Base-by-base conservation (phyloP, 2,113 vertebrate genomes). In the Syngnathus floridae region DNA sequence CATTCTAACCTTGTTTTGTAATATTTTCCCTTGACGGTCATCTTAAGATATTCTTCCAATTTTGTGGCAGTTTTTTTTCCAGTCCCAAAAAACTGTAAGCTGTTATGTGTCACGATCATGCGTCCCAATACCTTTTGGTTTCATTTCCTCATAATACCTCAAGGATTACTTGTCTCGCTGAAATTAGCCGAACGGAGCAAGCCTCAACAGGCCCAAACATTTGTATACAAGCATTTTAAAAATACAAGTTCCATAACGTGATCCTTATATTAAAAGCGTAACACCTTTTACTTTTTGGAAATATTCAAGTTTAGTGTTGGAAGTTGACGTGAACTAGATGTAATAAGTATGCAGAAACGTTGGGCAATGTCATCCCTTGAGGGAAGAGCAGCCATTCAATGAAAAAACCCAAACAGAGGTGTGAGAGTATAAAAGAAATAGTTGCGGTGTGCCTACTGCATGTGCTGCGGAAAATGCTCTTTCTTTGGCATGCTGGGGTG, bases 401-500 rank as follows among this genome's bases (percentile, higher is more conserved):
- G 38, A 1, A 61, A 48, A 46, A n/a, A 64, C 59, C 17, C 17
- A 66, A 40, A 37, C 1, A 13, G n/a, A 45, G 5, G 48, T 58
- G 56, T 48, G 31, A 31, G 59, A 60, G 26, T 35, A 56, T 46
- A 65, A 58, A 69, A 35, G 16, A 71, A 65, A 67, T 12, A 65
- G 43, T 69, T 66, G 66, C 31, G 52, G 66, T 22, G 1, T 65
- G 70, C 62, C 10, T 67, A 70, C 71, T 69, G 66, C 74, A 64
- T 12, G 22, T 37, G 41, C 72, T 73, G 72, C 71, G 74, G 75
- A 84, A 80, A 78, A 73, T 78, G 69, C 72, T 19, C 61, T 76
- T 52, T 80, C 75, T 64, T 62, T 79, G 82, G 83, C 75, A 82
- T 86, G 69, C 81, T 69, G 58, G 88, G 88, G 88, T 86, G 88